These are phyloP conservation scores for Tetramorium simillimum DNA, from an alignment of 1,140 invertebrate species.

Conservation along the genomic window DNA sequence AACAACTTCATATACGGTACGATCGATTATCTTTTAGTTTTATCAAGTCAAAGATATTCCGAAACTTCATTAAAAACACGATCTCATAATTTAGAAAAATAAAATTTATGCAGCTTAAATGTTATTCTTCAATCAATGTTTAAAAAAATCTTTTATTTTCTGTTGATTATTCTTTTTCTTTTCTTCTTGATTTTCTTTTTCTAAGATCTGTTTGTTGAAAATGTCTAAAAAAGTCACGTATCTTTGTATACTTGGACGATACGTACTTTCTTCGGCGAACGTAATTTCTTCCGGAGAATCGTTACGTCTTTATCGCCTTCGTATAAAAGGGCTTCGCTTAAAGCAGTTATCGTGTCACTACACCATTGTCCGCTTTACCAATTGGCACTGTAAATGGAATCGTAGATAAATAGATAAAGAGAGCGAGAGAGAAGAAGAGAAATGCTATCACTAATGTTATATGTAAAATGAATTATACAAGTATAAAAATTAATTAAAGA, in stretches of 20 bases:
- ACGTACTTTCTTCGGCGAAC: neutral
- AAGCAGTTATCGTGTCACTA: neutral
- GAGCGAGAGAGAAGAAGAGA: neutral
- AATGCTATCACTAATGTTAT: neutral
- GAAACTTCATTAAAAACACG: neutral
- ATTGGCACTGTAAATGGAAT: neutral
- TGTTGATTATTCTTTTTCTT: neutral
- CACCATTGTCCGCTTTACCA: neutral
- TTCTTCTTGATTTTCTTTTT: neutral
- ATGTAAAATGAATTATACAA: neutral
- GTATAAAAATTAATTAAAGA: constrained; percentile 13
- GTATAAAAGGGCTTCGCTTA: neutral
- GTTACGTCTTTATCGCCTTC: constrained; percentile 13
- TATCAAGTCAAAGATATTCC: constrained; percentile 3
- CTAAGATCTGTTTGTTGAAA: neutral
- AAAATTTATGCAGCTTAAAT: neutral
- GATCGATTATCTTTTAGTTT: constrained; percentile 13
- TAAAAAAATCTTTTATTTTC: neutral
- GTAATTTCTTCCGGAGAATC: constrained; percentile 30
- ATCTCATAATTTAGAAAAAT: neutral
- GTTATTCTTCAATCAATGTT: neutral
- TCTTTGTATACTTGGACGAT: neutral
- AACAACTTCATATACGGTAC: neutral
- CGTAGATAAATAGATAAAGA: neutral
- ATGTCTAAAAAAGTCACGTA: neutral